Percentiles rank a stretch among this genome's conserved stretches.
Evolutionary conservation across 2,113 vertebrate genomes (phyloP).

Genomic region (Rhinolophus sinicus): DNA sequence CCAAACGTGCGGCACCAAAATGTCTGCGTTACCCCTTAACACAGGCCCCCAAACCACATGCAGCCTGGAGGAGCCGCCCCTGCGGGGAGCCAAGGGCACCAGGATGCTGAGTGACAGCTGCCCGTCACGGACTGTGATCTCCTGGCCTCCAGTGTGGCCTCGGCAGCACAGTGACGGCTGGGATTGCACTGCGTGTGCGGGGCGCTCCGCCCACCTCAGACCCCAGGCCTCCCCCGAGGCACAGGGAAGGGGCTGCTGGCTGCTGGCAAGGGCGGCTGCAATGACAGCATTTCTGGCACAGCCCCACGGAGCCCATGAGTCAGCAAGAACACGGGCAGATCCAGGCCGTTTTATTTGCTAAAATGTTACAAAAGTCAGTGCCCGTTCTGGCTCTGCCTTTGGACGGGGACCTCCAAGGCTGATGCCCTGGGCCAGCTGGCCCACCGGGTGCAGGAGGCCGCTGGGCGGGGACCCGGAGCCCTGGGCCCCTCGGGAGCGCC

Average conservation of each 20-base stretch:
- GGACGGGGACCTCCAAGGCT: background rate
- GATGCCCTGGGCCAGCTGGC: background rate
- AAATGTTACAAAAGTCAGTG: background rate
- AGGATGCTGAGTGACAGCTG: background rate
- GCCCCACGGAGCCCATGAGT: background rate
- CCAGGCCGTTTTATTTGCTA: background rate
- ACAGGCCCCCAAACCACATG: accelerated
- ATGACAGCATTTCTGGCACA: too few species aligned
- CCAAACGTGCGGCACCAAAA: background rate
- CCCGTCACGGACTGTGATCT: too few species aligned
- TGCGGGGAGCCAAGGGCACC: background rate
- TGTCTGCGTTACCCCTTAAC: background rate
- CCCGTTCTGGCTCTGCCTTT: background rate
- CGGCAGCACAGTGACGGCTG: accelerated
- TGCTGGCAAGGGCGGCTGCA: background rate
- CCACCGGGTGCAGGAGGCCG: background rate
- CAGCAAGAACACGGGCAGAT: background rate
- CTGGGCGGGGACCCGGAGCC: background rate
- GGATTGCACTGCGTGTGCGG: background rate
- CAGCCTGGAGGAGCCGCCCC: background rate
- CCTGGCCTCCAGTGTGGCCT: background rate
- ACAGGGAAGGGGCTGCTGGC: accelerated
- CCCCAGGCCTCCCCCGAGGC: background rate
- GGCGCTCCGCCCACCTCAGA: background rate
- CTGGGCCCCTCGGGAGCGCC: background rate